Evolutionary conservation across 2,797 vertebrate genomes (phyloP), one percentile per base, ranked within the genome.

Genomic region (Tympanoctomys barrerae): DNA sequence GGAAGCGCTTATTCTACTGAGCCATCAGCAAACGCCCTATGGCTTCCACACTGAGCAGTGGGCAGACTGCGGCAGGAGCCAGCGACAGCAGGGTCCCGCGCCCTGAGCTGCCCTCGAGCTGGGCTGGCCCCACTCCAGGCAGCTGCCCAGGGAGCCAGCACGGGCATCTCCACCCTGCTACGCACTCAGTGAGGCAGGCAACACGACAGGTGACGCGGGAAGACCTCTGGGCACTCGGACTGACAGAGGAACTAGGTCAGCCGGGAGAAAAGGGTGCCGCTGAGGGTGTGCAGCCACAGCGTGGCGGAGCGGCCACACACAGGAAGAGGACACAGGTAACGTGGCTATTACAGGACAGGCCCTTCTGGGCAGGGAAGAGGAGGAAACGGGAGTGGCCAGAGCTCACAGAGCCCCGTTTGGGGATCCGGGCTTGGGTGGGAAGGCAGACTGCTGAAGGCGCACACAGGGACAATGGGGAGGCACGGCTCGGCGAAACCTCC

Each of bases 121-220:
- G 31, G 81, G 54, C 14, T 0, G 12, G 28, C 52, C 18, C 0
- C 39, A 59, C 42, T 22, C 49, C 61, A 2, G 0, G 22, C 19
- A 39, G 31, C 89, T 31, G 24, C 70, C 31, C 19, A 21, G 87
- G 26, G 7, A 12, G 46, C 42, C 11, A 21, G 42, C 4, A 18
- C 52, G 70, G 1, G 0, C 42, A 7, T 1, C 31, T 88, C 46
- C 10, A n/a, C 8, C 12, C 62, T 14, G 39, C 22, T 66, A 70
- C 18, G 4, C 0, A 1, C 52, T 49, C 49, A 46, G 39, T 1
- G 0, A 1, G 0, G 10, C 59, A 54, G 24, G 7, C 22, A 36
- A 6, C 9, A 4, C 7, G 5, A 73, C 57, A 31, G 39, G 61
- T n/a, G 5, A 14, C 4, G 5, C 5, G 1, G 73, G 79, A 12